A percentile compares a stretch with the other conserved stretches of the same genome.
These are phyloP conservation scores for Champsocephalus esox DNA, from an alignment of 2,797 vertebrate species.

Conservation along the genomic window DNA sequence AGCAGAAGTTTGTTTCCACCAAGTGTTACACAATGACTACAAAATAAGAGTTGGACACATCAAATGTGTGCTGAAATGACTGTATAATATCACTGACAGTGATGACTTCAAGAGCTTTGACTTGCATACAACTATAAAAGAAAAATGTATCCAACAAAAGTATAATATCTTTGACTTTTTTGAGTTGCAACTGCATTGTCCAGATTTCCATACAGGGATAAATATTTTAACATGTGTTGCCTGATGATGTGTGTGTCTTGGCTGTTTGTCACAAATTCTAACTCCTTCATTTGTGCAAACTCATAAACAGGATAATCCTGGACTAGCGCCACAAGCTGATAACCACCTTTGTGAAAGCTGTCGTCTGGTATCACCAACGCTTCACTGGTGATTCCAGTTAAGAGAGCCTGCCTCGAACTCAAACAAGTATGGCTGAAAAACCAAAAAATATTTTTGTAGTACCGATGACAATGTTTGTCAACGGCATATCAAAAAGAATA, in stretches of 20 bases:
- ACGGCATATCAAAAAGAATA: background rate
- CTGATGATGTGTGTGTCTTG: background rate
- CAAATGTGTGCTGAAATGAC: background rate
- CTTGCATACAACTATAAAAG: background rate
- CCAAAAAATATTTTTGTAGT: background rate
- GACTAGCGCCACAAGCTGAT: conserved; percentile 16
- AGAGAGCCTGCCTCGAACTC: conserved; percentile 1
- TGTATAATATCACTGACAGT: background rate
- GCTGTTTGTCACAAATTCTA: conserved; percentile 3
- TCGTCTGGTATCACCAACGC: conserved; percentile 7
- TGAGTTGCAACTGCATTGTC: background rate
- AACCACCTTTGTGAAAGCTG: conserved; percentile 21
- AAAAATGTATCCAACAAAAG: too few species aligned
- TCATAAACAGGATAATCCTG: conserved; percentile 28
- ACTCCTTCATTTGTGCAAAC: conserved; percentile 1
- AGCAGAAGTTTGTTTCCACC: background rate
- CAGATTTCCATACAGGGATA: background rate
- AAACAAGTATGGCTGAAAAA: conserved; percentile 13
- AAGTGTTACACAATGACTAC: background rate
- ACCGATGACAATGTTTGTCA: background rate
- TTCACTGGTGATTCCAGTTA: conserved; percentile 30
- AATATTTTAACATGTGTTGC: background rate
- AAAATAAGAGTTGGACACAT: background rate
- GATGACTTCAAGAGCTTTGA: background rate
- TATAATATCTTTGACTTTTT: too few species aligned